Percentiles rank a stretch among this genome's conserved stretches.
Conservation (phyloP, 2,113 vertebrate species). For the Cranoglanis bouderius region DNA sequence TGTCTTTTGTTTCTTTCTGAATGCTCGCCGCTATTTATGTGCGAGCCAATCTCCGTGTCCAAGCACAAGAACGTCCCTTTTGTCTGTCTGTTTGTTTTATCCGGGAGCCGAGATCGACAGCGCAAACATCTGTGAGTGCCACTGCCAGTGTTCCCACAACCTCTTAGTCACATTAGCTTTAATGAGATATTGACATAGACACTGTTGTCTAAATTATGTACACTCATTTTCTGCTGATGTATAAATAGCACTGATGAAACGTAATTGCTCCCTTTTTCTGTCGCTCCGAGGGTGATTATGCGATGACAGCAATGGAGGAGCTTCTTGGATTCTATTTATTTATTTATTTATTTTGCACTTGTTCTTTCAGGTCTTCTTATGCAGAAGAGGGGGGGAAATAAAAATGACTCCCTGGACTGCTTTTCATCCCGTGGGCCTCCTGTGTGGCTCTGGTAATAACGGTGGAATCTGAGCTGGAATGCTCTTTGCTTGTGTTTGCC, state of each 20-base stretch:
- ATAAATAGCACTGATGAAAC: slow-evolving; percentile 59
- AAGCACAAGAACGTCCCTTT: slow-evolving; percentile 13
- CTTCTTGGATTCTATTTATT: not conserved
- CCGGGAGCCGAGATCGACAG: slow-evolving; percentile 44
- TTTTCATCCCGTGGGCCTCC: slow-evolving; percentile 22
- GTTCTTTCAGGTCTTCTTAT: slow-evolving; percentile 17
- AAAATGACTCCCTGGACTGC: slow-evolving; percentile 13
- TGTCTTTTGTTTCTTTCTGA: slow-evolving; percentile 13
- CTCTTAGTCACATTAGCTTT: slow-evolving; percentile 62
- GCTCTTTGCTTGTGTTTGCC: slow-evolving; percentile 30
- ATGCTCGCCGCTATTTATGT: not conserved
- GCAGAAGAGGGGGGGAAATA: not conserved
- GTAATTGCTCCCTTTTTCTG: slow-evolving; percentile 56
- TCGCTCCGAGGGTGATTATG: slow-evolving; percentile 45
- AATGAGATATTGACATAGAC: slow-evolving; percentile 64
- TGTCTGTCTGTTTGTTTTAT: slow-evolving; percentile 51
- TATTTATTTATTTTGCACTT: slow-evolving; percentile 19
- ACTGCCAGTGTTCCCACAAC: slow-evolving; percentile 51
- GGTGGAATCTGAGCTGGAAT: slow-evolving; percentile 48
- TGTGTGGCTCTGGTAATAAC: slow-evolving; percentile 38
- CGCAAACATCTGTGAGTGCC: slow-evolving; percentile 56
- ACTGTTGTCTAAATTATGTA: slow-evolving; percentile 58
- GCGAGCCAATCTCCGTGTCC: not conserved
- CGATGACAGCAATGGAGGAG: slow-evolving; percentile 24
- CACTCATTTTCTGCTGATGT: slow-evolving; percentile 60